phyloP scores from a whole-genome alignment of 1,140 invertebrate species.

The Reticulitermes speratus region DNA sequence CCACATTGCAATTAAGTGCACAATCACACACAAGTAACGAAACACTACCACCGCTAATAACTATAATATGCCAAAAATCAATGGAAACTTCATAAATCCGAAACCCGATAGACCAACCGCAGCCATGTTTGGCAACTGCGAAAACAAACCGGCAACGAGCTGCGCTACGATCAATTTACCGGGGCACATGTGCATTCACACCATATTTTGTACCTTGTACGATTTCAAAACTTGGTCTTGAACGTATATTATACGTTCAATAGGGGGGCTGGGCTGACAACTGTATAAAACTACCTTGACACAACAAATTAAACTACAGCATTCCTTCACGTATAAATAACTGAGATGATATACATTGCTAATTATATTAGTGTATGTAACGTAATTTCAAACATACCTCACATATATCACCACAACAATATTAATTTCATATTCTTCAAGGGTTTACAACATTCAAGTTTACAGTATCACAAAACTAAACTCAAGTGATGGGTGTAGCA shows the following conservation, averaged over 20 bases:
- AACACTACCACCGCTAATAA: neutral
- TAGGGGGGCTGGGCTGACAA: too few species aligned
- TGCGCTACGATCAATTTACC: constrained; percentile 10
- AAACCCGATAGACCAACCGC: neutral
- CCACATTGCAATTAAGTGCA: neutral
- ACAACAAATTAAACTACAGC: too few species aligned
- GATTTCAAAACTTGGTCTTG: neutral
- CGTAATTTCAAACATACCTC: neutral
- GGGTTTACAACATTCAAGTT: neutral
- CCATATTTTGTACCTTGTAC: neutral
- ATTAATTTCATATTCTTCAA: neutral
- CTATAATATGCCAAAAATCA: neutral
- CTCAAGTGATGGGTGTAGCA: neutral
- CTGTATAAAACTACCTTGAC: too few species aligned
- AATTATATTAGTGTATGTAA: neutral
- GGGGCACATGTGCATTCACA: constrained; percentile 2
- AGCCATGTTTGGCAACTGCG: constrained; percentile 12
- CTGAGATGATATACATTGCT: neutral
- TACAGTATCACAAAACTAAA: neutral
- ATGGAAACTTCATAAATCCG: neutral
- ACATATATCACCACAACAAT: neutral
- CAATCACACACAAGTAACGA: neutral
- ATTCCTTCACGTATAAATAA: too few species aligned
- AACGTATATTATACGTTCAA: neutral
- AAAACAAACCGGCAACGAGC: constrained; percentile 2